Evolutionary conservation across 1,140 invertebrate species (phyloP).

Genomic region (Solen grandis): DNA sequence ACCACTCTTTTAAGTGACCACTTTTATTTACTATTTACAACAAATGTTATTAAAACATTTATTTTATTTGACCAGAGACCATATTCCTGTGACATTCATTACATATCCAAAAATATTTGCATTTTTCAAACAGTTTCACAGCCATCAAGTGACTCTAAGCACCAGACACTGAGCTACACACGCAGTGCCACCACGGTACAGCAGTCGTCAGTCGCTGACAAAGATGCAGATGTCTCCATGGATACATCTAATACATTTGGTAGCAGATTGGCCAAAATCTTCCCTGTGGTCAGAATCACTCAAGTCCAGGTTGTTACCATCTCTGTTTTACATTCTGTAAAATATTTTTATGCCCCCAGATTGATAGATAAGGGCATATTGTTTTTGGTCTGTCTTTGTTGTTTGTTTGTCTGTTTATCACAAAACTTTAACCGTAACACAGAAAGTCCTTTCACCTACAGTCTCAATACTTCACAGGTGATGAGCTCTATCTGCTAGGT

Average conservation of each 20-base stretch:
- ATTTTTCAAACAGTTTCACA: slow-evolving; percentile 64
- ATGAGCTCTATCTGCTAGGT: too few relatives aligned
- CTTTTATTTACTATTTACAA: neutral
- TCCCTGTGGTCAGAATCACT: slow-evolving; percentile 72
- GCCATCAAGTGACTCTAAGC: slow-evolving; percentile 69
- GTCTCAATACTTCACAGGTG: too few relatives aligned
- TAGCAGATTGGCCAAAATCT: slow-evolving; percentile 63
- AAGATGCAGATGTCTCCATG: slow-evolving; percentile 25
- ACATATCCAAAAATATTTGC: neutral
- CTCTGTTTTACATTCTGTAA: too few relatives aligned
- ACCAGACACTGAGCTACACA: slow-evolving; percentile 59
- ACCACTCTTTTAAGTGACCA: neutral
- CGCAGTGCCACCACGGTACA: slow-evolving; percentile 55
- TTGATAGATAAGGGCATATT: too few relatives aligned
- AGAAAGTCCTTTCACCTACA: too few relatives aligned
- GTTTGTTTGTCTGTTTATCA: too few relatives aligned
- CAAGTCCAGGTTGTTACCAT: slow-evolving; percentile 76
- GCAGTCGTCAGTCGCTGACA: slow-evolving; percentile 32
- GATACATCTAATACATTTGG: slow-evolving; percentile 35
- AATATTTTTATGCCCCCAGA: too few relatives aligned
- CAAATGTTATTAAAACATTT: neutral
- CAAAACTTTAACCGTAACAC: too few relatives aligned
- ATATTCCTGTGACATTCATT: neutral
- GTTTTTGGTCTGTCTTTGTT: too few relatives aligned
- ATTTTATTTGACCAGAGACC: neutral